These are phyloP conservation scores for Hemistola chrysoprasaria DNA, from an alignment of 2,888 invertebrate species.

Conservation along the genomic window DNA sequence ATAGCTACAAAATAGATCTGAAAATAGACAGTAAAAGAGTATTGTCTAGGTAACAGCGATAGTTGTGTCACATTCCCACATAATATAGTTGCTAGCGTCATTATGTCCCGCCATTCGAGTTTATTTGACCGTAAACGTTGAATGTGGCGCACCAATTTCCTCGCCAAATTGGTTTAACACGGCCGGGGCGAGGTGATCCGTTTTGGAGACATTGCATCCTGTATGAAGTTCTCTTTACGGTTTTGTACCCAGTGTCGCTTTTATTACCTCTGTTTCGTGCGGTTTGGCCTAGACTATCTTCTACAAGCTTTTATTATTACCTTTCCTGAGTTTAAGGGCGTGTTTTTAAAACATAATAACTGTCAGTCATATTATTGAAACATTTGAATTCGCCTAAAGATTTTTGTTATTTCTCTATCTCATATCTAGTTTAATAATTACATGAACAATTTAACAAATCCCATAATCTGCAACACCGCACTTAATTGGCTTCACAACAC, in stretches of 20 bases:
- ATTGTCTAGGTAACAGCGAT: slow-evolving; percentile 7
- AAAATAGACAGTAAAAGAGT: neutral
- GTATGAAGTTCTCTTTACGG: no score
- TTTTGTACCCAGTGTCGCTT: no score
- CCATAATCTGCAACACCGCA: slow-evolving; percentile 9
- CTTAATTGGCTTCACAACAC: slow-evolving; percentile 20
- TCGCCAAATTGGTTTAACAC: slow-evolving; percentile 53
- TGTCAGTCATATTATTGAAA: no score
- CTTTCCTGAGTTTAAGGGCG: no score
- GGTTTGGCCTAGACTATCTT: no score
- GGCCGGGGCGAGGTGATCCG: slow-evolving; percentile 21
- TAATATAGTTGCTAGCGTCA: slow-evolving; percentile 13
- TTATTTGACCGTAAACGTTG: slow-evolving; percentile 56
- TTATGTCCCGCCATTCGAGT: slow-evolving; percentile 38
- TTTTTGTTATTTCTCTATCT: no score
- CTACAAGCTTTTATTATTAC: no score
- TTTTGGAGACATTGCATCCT: slow-evolving; percentile 2
- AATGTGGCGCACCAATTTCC: slow-evolving; percentile 55
- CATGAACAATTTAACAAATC: slow-evolving; percentile 17
- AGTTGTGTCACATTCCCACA: slow-evolving; percentile 24
- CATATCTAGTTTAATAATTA: no score
- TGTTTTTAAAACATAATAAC: no score
- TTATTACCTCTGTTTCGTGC: no score
- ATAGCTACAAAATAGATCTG: no score
- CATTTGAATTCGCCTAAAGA: no score